Percentiles rank a stretch among this genome's conserved stretches.
Evolutionary conservation across 2,113 vertebrate species (phyloP).

Genomic region (Lepidothrix coronata): DNA sequence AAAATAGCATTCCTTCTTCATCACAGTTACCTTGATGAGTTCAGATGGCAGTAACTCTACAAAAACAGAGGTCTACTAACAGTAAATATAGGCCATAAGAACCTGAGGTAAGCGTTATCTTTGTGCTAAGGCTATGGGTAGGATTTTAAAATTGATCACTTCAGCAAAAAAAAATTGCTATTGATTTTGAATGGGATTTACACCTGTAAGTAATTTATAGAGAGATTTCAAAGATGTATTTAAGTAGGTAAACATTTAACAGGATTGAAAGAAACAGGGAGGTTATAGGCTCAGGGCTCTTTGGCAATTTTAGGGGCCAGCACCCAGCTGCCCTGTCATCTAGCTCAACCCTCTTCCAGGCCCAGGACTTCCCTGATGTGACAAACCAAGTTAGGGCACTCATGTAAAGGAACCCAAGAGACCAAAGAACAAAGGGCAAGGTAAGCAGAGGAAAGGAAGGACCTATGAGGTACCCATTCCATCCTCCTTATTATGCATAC

Average conservation of each 20-base stretch:
- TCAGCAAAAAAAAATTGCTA: neutral
- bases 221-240: neutral
- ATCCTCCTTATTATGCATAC: neutral
- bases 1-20: neutral
- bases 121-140: neutral
- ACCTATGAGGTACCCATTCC: neutral
- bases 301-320: neutral
- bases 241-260: slow-evolving; percentile 4
- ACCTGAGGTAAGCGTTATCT: neutral
- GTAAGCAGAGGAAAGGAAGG: neutral
- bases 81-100: neutral
- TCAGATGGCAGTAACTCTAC: neutral
- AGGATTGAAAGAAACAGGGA: neutral
- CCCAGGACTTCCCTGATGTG: neutral
- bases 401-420: neutral
- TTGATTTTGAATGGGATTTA: slow-evolving; percentile 10
- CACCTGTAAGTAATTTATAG: neutral
- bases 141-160: neutral
- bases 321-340: neutral
- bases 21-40: neutral
- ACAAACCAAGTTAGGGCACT: fast-evolving
- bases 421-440: neutral
- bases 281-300: neutral
- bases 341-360: neutral
- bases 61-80: neutral